Base-by-base conservation (phyloP, 2,797 vertebrate genomes). In the Atherinosoma microstoma region DNA sequence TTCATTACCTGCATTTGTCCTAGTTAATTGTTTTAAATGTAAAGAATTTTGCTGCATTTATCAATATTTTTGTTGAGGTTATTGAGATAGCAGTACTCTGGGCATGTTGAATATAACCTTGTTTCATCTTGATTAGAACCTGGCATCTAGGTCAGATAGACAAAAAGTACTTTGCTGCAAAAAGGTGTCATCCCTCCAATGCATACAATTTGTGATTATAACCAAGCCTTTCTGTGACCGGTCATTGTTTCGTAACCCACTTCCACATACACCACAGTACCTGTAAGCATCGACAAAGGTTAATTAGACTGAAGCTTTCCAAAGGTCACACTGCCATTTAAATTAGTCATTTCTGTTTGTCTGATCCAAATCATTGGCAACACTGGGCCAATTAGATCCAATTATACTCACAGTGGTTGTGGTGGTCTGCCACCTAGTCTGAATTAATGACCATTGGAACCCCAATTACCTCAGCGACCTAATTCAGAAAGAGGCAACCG, bases 371-470 rank as follows among this genome's bases (percentile, higher is more conserved):
- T 92, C 91, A 88, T 73, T 69, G 88, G 84, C 89, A 92, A 92
- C 88, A 82, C 78, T 79, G 89, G 89, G 89, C 91, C 92, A 95
- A 93, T 95, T 95, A 95, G 90, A 88, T 88, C 82, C 93, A 94
- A 94, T 95, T 95, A 94, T 79, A 67, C 77, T 76, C 76, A 81
- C 87, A 80, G 84, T 79, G 79, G 76, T 82, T 74, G 79, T 78
- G 68, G 82, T 87, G 64, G 70, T 85, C 69, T 84, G 81, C 81
- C 89, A 84, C 74, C 84, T 79, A 84, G 83, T 80, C 61, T 64
- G 75, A 78, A 88, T 87, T 94, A 93, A 91, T 82, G 78, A 87
- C 83, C 75, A 78, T 60, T 64, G 65, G 75, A 84, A 74, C 79
- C 75, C 78, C 91, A 88, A 91, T 93, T 93, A 92, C 83, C 86